These are phyloP conservation scores for Lophius americanus DNA, from an alignment of 2,797 vertebrate genomes.

Conservation along the genomic window DNA sequence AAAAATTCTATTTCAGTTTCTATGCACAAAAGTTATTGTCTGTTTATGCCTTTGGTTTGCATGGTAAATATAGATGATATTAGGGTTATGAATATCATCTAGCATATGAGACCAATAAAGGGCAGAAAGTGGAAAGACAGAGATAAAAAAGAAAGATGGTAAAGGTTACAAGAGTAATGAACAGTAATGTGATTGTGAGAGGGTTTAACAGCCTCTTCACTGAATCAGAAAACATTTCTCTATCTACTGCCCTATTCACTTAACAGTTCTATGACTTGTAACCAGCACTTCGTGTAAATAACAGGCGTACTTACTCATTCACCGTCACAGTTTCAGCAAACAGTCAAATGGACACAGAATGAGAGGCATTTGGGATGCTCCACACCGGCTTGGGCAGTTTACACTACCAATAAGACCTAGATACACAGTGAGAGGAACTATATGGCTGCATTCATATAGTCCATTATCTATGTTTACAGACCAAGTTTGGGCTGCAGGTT, in stretches of 20 bases:
- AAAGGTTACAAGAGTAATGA: constrained; percentile 65
- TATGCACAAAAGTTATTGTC: constrained; percentile 7
- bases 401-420: constrained; percentile 43
- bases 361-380: constrained; percentile 33
- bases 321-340: constrained; percentile 65
- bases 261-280: constrained; percentile 56
- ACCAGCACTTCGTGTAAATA: constrained; percentile 68
- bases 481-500: constrained; percentile 30
- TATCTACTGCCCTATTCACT: constrained; percentile 58
- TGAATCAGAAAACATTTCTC: constrained; percentile 64
- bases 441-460: constrained; percentile 11
- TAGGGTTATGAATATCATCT: constrained; percentile 19
- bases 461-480: constrained; percentile 28
- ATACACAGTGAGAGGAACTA: constrained; percentile 14
- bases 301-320: constrained; percentile 63
- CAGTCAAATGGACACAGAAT: constrained; percentile 48
- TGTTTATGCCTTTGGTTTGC: constrained; percentile 29
- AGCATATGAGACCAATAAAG: constrained; percentile 60
- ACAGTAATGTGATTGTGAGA: constrained; percentile 70
- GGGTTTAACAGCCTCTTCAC: constrained; percentile 64
- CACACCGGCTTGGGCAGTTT: constrained; percentile 39
- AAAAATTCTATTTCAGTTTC: constrained; percentile 7
- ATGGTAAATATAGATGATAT: constrained; percentile 24
- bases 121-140: constrained; percentile 3
- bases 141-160: constrained; percentile 39